These are phyloP conservation scores for Heterodera carotae DNA, from an alignment of 1,140 invertebrate species.

Conservation along the genomic window DNA sequence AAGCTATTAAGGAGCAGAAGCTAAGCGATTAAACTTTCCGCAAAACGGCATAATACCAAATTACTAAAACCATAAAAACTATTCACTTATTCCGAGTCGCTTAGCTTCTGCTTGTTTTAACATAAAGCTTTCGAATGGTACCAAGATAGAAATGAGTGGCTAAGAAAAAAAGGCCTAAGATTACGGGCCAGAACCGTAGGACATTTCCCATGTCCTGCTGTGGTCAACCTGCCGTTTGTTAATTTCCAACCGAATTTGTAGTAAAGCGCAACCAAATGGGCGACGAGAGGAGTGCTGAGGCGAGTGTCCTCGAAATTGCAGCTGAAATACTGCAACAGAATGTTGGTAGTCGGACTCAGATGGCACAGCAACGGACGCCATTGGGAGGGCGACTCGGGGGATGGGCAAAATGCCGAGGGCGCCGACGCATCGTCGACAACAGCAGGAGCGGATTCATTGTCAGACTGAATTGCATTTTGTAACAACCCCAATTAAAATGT, in stretches of 20 bases:
- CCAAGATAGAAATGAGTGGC: slow-evolving; percentile 35
- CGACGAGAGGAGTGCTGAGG: slow-evolving; percentile 57
- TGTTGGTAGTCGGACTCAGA: slow-evolving; percentile 42
- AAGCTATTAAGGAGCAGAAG: too few relatives aligned
- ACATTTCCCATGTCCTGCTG: too few relatives aligned
- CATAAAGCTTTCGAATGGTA: too few relatives aligned
- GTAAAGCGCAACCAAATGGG: slow-evolving; percentile 58
- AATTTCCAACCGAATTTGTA: slow-evolving; percentile 51
- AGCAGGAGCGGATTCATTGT: neutral
- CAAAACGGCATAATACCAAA: too few relatives aligned
- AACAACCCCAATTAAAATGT: too few relatives aligned
- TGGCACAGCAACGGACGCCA: slow-evolving; percentile 31
- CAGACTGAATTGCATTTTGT: neutral
- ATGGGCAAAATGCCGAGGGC: slow-evolving; percentile 15
- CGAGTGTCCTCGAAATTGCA: slow-evolving; percentile 60
- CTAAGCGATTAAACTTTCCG: too few relatives aligned
- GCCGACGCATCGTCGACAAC: neutral
- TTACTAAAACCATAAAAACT: too few relatives aligned
- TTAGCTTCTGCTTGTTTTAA: too few relatives aligned
- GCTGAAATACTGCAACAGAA: slow-evolving; percentile 53
- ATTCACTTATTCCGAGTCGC: too few relatives aligned
- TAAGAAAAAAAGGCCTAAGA: slow-evolving; percentile 25
- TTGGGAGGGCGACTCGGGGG: slow-evolving; percentile 15
- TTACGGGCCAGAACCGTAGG: neutral
- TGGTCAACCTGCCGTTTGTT: too few relatives aligned